phyloP scores from a whole-genome alignment of 2,113 vertebrate genomes.

The Sitta europaea region DNA sequence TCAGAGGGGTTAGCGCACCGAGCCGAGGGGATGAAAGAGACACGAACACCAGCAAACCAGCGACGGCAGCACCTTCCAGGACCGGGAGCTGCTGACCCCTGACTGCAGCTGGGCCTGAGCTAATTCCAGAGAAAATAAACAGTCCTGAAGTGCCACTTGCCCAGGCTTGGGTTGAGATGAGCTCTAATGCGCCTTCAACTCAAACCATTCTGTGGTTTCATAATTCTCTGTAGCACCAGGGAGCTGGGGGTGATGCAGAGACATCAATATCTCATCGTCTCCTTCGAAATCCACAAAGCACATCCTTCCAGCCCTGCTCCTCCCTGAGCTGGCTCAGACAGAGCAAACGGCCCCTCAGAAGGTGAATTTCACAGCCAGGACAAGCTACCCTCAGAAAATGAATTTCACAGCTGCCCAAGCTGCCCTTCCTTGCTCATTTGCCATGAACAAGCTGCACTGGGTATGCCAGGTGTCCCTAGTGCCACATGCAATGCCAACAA shows the following conservation, averaged over 20 bases:
- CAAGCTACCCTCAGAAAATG: background rate
- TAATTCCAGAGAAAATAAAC: background rate
- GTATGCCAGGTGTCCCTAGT: background rate
- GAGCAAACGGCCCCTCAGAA: background rate
- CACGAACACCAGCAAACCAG: background rate
- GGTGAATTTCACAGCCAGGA: background rate
- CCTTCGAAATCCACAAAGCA: background rate
- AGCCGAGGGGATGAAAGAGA: background rate
- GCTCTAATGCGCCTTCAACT: background rate
- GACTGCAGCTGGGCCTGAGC: background rate
- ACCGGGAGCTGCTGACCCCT: background rate
- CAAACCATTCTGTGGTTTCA: background rate
- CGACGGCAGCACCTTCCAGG: background rate
- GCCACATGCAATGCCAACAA: fast-evolving
- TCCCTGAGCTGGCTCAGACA: background rate
- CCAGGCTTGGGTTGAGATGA: background rate
- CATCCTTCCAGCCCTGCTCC: background rate
- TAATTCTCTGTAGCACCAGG: background rate
- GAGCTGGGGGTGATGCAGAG: background rate
- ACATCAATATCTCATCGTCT: background rate
- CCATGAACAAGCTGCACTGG: background rate
- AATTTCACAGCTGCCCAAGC: background rate
- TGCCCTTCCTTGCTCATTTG: background rate
- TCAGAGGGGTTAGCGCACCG: fast-evolving
- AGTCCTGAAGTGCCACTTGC: background rate